Percentiles rank a stretch among this genome's conserved stretches.
These are phyloP conservation scores for Scomber colias DNA, from an alignment of 2,113 vertebrate species.

Conservation along the genomic window DNA sequence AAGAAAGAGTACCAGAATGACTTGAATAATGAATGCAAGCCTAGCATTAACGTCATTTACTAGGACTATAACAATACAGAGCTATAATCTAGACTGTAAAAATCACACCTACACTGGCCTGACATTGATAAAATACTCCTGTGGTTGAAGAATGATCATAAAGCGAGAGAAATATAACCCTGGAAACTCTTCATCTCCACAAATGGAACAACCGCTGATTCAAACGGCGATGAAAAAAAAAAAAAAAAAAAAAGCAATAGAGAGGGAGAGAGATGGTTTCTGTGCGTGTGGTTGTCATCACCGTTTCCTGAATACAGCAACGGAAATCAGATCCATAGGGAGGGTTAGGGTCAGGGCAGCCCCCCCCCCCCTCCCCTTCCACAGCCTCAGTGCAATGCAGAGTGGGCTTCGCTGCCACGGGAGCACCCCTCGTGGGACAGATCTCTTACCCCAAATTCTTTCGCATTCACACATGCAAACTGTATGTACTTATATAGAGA, in stretches of 20 bases:
- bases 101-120: conserved; percentile 4
- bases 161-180: not conserved
- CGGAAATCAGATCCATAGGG: conserved; percentile 54
- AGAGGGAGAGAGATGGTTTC: conserved; percentile 17
- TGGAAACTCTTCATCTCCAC: conserved; percentile 43
- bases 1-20: too few relatives aligned
- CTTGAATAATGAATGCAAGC: not conserved
- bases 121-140: conserved; percentile 22
- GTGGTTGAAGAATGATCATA: conserved; percentile 13
- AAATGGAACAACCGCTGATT: conserved; percentile 6
- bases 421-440: conserved; percentile 40
- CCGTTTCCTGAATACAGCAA: conserved; percentile 56
- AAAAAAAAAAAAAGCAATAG: not conserved
- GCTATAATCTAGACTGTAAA: not conserved
- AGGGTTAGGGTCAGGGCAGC: conserved; percentile 46
- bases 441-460: conserved; percentile 39
- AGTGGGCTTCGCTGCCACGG: conserved; percentile 10
- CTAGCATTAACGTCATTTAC: not conserved
- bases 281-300: conserved; percentile 58
- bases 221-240: conserved; percentile 3
- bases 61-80: not conserved
- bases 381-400: not conserved
- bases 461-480: conserved; percentile 2
- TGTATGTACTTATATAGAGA: not conserved
- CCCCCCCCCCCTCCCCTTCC: not conserved